Percentiles rank a stretch among this genome's conserved stretches.
Evolutionary conservation across 2,888 invertebrate species (phyloP).

Genomic region (Fissipunctia ypsillon): DNA sequence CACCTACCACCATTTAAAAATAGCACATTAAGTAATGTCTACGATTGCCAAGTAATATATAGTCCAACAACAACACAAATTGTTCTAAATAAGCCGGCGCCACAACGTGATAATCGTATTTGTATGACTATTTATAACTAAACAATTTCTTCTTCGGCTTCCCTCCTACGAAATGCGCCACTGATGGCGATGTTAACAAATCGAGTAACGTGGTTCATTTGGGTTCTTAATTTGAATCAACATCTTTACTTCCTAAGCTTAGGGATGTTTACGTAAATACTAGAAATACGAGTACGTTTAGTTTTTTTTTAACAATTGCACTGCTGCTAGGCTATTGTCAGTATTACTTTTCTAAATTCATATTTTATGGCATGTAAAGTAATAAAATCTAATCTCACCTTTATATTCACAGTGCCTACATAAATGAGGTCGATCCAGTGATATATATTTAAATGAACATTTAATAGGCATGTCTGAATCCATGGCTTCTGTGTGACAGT

Average conservation of each 20-base stretch:
- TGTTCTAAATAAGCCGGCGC: too few species aligned
- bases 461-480: slow-evolving; percentile 1
- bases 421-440: slow-evolving; percentile 19
- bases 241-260: not conserved
- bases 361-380: not conserved
- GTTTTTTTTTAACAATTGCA: too few species aligned
- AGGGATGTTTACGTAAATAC: not conserved
- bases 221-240: not conserved
- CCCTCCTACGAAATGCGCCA: too few species aligned
- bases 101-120: too few species aligned
- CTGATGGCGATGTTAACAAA: not conserved
- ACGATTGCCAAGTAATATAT: too few species aligned
- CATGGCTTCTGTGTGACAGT: slow-evolving; percentile 2
- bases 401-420: not conserved
- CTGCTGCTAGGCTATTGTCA: not conserved
- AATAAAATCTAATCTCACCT: not conserved
- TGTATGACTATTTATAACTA: too few species aligned
- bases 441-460: slow-evolving; percentile 30
- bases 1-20: too few species aligned
- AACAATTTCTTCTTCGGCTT: too few species aligned
- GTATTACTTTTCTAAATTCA: slow-evolving; percentile 1
- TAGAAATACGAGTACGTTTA: not conserved
- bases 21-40: too few species aligned
- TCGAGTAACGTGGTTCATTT: not conserved
- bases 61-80: too few species aligned